Evolutionary conservation across 1,140 invertebrate species (phyloP).

Genomic region (Atta colombica): DNA sequence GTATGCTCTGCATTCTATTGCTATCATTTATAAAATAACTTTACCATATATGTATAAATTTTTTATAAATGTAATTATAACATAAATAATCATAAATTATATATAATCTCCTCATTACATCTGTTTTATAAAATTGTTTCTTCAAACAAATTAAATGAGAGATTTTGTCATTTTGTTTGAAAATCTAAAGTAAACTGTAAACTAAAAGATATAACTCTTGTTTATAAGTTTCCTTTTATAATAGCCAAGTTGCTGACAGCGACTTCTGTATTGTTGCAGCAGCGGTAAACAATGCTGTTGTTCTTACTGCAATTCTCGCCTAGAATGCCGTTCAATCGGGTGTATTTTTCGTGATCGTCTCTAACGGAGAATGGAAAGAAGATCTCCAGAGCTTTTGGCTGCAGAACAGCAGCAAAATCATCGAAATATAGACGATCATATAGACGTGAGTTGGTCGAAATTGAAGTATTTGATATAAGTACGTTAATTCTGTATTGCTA

Average conservation of each 20-base stretch:
- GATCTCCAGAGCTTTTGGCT: constrained; percentile 2
- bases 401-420: constrained; percentile 18
- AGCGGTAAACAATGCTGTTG: constrained; percentile 59
- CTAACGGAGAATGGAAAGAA: background rate
- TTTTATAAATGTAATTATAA: background rate
- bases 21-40: background rate
- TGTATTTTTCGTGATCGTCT: constrained; percentile 63
- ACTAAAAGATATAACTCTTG: background rate
- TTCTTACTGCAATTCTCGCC: constrained; percentile 23
- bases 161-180: background rate
- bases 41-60: background rate
- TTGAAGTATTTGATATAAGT: background rate
- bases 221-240: constrained; percentile 42
- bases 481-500: background rate
- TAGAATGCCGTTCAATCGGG: constrained; percentile 30
- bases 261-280: constrained; percentile 58
- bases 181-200: constrained; percentile 6
- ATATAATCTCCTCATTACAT: background rate
- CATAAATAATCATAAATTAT: background rate
- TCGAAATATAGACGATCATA: background rate
- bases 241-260: constrained; percentile 45
- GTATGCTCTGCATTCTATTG: background rate
- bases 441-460: constrained; percentile 22
- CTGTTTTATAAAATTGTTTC: background rate
- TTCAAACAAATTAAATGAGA: background rate